Conservation (phyloP, 92 coral and sea anemone genomes). For the Actinostola sp. region DNA sequence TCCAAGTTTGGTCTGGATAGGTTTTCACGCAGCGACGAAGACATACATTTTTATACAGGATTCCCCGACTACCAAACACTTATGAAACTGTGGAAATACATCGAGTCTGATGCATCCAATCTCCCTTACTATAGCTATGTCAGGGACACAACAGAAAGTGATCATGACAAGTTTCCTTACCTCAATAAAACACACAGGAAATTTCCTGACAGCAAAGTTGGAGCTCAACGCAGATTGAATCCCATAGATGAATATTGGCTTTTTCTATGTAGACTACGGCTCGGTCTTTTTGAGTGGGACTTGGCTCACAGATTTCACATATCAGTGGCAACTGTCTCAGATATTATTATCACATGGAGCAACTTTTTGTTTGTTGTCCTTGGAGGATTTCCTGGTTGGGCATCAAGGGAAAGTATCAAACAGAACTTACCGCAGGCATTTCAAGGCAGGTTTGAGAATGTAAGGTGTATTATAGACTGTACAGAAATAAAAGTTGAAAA, state of each 20-base stretch:
- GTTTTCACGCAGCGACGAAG: constrained; percentile 52
- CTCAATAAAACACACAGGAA: constrained; percentile 33
- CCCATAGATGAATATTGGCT: constrained; percentile 70
- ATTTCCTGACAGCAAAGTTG: constrained; percentile 43
- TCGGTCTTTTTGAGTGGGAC: constrained; percentile 69
- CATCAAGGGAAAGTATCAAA: constrained; percentile 16
- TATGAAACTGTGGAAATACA: constrained; percentile 56
- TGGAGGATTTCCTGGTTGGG: constrained; percentile 12
- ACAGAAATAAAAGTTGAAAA: constrained; percentile 64
- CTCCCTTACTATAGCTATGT: constrained; percentile 58
- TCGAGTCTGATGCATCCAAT: constrained; percentile 40
- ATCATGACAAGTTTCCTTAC: constrained; percentile 47
- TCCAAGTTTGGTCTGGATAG: constrained; percentile 55
- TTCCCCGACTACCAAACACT: constrained; percentile 61
- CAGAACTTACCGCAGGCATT: constrained; percentile 20
- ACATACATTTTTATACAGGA: constrained; percentile 69
- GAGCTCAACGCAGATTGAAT: constrained; percentile 52
- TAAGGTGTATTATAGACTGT: constrained; percentile 51
- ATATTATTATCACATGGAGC: constrained; percentile 45
- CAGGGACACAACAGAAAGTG: constrained; percentile 32
- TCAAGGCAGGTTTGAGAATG: constrained; percentile 11
- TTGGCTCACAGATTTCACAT: constrained; percentile 71
- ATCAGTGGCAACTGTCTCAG: constrained; percentile 60
- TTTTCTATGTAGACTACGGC: constrained; percentile 57
- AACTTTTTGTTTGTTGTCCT: constrained; percentile 22